These are phyloP conservation scores for Porites divaricata DNA, from an alignment of 92 coral and sea anemone genomes.

Conservation along the genomic window DNA sequence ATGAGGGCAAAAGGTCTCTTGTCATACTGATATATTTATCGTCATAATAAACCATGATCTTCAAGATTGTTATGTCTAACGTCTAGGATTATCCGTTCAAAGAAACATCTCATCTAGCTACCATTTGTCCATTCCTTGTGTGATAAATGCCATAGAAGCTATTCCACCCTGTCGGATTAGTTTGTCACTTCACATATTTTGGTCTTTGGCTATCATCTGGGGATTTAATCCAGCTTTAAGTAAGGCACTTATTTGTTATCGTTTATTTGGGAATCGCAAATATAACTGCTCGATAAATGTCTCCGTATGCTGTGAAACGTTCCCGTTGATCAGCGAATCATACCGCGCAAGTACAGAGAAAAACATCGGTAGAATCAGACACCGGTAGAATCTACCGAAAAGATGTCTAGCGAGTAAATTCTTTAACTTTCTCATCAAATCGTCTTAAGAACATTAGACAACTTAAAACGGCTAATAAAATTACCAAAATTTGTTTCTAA, in stretches of 20 bases:
- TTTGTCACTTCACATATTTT: constrained; percentile 2
- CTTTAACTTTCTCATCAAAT: constrained; percentile 32
- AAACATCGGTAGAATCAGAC: too few relatives aligned
- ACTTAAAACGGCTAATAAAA: constrained; percentile 19
- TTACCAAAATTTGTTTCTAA: constrained; percentile 23
- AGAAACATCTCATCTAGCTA: neutral
- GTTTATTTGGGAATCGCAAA: neutral
- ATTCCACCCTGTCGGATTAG: neutral
- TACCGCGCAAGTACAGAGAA: neutral
- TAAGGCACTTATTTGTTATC: neutral
- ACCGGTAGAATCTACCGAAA: neutral
- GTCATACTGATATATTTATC: constrained; percentile 23
- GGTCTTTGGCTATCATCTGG: constrained; percentile 16
- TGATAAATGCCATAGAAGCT: neutral
- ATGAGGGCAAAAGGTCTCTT: constrained; percentile 21
- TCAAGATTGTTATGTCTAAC: constrained; percentile 32
- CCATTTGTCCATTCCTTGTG: neutral
- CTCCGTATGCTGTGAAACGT: neutral
- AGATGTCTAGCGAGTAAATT: neutral
- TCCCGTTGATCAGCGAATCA: neutral
- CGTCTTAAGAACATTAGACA: constrained; percentile 25
- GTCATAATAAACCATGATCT: constrained; percentile 7
- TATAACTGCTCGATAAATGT: neutral
- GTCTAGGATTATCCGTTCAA: constrained; percentile 24
- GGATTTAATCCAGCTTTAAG: constrained; percentile 2